These are phyloP conservation scores for Panagrolaimus sp. DNA, from an alignment of 1,140 invertebrate species.

Conservation along the genomic window DNA sequence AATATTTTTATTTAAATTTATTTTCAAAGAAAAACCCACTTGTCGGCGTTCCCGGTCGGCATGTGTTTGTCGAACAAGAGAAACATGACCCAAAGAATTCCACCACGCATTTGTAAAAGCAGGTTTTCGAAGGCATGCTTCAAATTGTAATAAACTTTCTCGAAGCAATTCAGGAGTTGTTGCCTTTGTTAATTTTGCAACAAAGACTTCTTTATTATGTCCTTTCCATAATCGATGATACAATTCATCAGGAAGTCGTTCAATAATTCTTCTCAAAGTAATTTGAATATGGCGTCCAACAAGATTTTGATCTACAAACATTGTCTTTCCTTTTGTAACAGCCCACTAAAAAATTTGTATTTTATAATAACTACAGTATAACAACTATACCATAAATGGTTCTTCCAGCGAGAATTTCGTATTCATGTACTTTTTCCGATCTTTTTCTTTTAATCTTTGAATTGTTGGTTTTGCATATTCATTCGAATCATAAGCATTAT, in stretches of 20 bases:
- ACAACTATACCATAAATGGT: conserved; percentile 37
- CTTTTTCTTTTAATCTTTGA: conserved; percentile 36
- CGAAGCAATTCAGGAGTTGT: conserved; percentile 10
- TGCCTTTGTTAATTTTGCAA: conserved; percentile 21
- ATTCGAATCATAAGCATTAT: conserved; percentile 42
- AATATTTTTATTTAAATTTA: no score
- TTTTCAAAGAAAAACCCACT: no score
- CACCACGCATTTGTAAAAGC: conserved; percentile 43
- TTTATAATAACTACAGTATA: neutral
- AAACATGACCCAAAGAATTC: conserved; percentile 42
- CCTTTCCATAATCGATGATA: conserved; percentile 44
- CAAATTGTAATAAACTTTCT: conserved; percentile 37
- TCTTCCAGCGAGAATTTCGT: conserved; percentile 40
- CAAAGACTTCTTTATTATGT: conserved; percentile 31
- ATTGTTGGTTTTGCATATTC: conserved; percentile 41
- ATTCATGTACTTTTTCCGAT: conserved; percentile 37
- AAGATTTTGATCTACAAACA: conserved; percentile 29
- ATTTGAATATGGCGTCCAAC: conserved; percentile 29
- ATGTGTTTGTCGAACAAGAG: conserved; percentile 27
- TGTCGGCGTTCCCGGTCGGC: conserved; percentile 34
- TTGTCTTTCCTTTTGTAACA: conserved; percentile 23
- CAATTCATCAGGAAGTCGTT: conserved; percentile 40
- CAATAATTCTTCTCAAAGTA: conserved; percentile 30
- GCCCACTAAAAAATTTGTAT: conserved; percentile 31
- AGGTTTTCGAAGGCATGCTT: conserved; percentile 39